Percentiles rank a stretch among this genome's conserved stretches.
Evolutionary conservation across 2,888 invertebrate genomes (phyloP).

Genomic region (Thymelicus lineola): DNA sequence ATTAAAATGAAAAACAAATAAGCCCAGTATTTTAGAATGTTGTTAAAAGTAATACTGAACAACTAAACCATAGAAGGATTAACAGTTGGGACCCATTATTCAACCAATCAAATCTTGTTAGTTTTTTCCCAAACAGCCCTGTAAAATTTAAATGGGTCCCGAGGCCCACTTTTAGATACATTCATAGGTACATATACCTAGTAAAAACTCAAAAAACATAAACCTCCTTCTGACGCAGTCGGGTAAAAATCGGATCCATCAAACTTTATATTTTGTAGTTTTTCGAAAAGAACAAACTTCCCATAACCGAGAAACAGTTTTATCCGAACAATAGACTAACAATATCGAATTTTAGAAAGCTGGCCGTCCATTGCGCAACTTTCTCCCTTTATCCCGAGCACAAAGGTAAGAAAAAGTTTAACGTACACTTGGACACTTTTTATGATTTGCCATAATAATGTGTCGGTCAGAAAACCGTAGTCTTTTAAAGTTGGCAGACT

Average conservation of each 20-base stretch:
- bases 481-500: conserved; percentile 52
- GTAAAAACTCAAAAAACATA: no score
- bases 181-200: no score
- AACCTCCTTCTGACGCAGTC: no score
- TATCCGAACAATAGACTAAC: conserved; percentile 63
- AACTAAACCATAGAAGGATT: no score
- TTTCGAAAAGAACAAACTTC: conserved; percentile 53
- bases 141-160: no score
- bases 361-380: conserved; percentile 76
- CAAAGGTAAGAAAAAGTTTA: conserved; percentile 73
- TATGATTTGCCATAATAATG: conserved; percentile 59
- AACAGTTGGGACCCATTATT: no score
- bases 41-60: no score
- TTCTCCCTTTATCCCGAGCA: conserved; percentile 78
- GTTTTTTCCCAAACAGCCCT: no score
- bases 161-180: no score
- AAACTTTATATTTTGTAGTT: conserved; percentile 31
- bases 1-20: no score
- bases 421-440: conserved; percentile 59
- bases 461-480: conserved; percentile 48
- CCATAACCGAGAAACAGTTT: conserved; percentile 50
- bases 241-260: background rate
- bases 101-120: no score
- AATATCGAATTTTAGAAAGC: conserved; percentile 79
- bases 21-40: no score